A percentile compares a stretch with the other conserved stretches of the same genome.
These are phyloP conservation scores for Turnix velox DNA, from an alignment of 2,113 vertebrate species.

Conservation along the genomic window DNA sequence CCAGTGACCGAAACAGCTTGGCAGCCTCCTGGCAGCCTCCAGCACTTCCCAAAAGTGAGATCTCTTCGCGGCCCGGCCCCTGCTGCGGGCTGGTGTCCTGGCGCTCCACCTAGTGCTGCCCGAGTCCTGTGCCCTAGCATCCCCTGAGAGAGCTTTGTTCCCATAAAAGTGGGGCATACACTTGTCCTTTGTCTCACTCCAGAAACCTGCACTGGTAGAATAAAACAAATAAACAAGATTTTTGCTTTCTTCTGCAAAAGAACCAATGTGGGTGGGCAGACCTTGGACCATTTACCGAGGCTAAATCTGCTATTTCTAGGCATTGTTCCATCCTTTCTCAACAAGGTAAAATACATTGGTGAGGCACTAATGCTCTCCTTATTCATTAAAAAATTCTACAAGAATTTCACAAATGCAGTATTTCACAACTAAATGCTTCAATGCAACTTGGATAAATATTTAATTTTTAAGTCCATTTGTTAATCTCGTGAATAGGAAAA, in stretches of 20 bases:
- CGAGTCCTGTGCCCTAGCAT: neutral
- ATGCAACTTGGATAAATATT: neutral
- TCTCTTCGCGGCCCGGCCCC: accelerated
- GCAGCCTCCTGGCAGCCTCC: neutral
- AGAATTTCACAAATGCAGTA: neutral
- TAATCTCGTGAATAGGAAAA: neutral
- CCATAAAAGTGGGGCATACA: neutral
- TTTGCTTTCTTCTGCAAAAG: neutral
- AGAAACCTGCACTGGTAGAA: neutral
- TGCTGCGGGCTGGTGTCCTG: accelerated
- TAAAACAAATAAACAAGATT: neutral
- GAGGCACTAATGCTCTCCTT: neutral
- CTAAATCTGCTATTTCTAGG: neutral
- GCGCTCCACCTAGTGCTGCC: neutral
- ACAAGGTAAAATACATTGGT: neutral
- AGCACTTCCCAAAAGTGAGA: neutral
- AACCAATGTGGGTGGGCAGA: neutral
- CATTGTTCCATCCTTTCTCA: neutral
- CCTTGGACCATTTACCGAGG: neutral
- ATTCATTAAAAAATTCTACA: neutral
- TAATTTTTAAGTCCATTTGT: neutral
- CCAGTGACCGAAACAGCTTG: neutral
- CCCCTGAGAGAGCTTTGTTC: too few species aligned
- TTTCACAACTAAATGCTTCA: neutral
- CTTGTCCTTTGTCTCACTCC: neutral